Evolutionary conservation across 37 sponge, comb jelly and placozoan genomes (phyloP), one percentile per base, ranked within the genome.

Genomic region (Ianthella basta): DNA sequence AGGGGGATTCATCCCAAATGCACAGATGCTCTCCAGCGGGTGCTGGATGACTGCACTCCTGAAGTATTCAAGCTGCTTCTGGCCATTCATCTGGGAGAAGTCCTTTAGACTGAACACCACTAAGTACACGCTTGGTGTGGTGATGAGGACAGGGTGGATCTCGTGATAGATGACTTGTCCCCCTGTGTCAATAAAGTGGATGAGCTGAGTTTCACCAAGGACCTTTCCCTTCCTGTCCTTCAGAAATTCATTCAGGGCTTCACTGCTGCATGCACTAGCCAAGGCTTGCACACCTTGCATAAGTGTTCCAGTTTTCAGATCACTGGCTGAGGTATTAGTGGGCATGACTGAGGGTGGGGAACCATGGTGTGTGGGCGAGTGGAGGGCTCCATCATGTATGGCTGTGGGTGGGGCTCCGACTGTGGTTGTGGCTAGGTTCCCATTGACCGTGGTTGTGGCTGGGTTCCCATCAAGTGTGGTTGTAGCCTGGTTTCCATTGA

Each of bases 131-230:
- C 73, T 72, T 37, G 73, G 73, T 33, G 73, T 37, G 10, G 73
- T 72, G 39, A 72, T 72, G 39, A 72, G 73, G 73, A 35, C 39
- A 5, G 73, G 73, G 19, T 72, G 73, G 20, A 72, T 40, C 32
- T 72, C 39, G 19, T 72, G 73, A 19, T 72, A 72, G 35, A 72
- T 72, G 8, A 19, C 73, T 14, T 72, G 73, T 12, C 73, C 73
- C 19, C 73, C 73, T 34, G 73, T 72, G 39, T 72, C 73, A 13
- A 72, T 33, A 35, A 72, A 72, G 73, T 72, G 73, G 19, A 72
- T 23, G 19, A 72, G 33, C 36, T 72, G 38, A 37, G 20, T 37
- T 72, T 72, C 36, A 40, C 36, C 39, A 20, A 37, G 19, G 16
- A 33, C 19, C 36, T 16, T 24, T 29, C 66, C 40, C 36, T 72